A percentile compares a stretch with the other conserved stretches of the same genome.
Conservation (phyloP, 2,113 vertebrate species). For the Phasianus colchicus region DNA sequence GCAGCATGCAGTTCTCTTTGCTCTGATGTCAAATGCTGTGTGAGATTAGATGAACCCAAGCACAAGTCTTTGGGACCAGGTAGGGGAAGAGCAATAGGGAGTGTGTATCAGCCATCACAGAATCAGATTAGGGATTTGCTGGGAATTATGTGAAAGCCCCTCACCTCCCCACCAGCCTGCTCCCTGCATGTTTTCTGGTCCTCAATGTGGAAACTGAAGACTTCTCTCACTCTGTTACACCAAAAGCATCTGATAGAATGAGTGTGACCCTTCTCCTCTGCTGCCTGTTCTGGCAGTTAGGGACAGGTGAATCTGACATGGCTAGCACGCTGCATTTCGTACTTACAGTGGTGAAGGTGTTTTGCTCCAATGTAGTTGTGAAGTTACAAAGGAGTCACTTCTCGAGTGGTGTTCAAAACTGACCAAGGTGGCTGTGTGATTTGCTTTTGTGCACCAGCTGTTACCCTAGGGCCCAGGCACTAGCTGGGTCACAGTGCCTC, state of each 20-base stretch:
- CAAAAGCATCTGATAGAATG: background rate
- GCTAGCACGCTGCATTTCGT: background rate
- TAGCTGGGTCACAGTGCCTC: background rate
- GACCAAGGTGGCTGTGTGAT: fast-evolving
- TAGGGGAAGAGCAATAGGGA: background rate
- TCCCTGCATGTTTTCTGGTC: background rate
- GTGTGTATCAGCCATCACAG: background rate
- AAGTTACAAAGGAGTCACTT: background rate
- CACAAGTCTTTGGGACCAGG: background rate
- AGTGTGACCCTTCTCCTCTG: background rate
- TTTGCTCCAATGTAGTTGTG: background rate
- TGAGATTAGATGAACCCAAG: fast-evolving
- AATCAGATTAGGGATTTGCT: background rate
- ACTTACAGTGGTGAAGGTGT: background rate
- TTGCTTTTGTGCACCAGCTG: background rate
- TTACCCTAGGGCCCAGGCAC: background rate
- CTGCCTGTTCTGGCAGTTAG: background rate
- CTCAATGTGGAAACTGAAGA: background rate
- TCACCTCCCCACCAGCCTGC: background rate
- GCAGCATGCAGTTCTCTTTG: background rate
- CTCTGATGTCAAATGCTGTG: background rate
- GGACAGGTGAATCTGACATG: background rate
- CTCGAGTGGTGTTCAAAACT: background rate
- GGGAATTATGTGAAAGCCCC: background rate
- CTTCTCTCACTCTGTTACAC: background rate